These are phyloP conservation scores for Ibycter americanus DNA, from an alignment of 2,797 vertebrate species.

Conservation along the genomic window DNA sequence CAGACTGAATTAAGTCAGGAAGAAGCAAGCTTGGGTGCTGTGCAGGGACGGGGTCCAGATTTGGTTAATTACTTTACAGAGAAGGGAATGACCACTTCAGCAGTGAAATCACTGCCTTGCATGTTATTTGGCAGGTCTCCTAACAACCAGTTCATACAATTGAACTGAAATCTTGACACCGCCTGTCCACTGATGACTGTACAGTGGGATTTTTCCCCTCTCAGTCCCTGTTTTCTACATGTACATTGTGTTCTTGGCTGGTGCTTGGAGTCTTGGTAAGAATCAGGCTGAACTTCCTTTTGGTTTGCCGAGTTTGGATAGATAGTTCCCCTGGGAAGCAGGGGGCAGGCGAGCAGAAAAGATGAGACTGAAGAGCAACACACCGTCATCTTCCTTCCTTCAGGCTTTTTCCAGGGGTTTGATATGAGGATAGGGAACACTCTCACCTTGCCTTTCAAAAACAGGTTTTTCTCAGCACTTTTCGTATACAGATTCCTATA, in stretches of 20 bases:
- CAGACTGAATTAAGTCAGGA: background rate
- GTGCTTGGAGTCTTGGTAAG: background rate
- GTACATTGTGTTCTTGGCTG: background rate
- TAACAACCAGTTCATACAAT: background rate
- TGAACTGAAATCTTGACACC: background rate
- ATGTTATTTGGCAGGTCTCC: background rate
- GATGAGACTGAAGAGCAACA: background rate
- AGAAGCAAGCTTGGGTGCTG: background rate
- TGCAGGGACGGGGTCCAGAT: background rate
- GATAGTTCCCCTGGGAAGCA: background rate
- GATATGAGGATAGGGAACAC: background rate
- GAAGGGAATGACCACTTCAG: background rate
- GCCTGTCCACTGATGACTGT: background rate
- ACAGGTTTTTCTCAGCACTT: background rate
- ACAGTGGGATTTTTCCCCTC: background rate
- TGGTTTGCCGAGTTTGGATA: background rate
- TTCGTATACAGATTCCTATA: background rate
- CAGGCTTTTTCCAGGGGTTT: background rate
- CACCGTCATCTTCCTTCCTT: background rate
- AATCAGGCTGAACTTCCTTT: background rate
- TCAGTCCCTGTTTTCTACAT: background rate
- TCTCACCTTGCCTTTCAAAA: background rate
- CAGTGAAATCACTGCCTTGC: background rate
- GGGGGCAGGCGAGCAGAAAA: background rate
- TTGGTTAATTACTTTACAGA: background rate